Evolutionary conservation across 1,140 invertebrate species (phyloP).

Genomic region (Macrostomum lignano): DNA sequence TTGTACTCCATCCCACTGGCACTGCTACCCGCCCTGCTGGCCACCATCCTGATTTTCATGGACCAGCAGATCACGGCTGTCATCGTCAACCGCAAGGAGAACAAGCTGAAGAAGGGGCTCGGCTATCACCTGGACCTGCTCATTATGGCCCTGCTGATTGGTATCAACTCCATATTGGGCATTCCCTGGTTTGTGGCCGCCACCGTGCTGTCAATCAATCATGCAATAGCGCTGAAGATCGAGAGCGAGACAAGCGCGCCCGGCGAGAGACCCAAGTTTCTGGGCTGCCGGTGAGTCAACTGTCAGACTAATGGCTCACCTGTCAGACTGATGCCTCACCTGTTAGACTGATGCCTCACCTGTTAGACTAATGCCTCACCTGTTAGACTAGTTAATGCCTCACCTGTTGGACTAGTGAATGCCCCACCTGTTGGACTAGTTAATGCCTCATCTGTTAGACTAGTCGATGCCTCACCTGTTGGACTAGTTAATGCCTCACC

Average conservation of each 20-base stretch:
- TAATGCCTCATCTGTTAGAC: too few relatives aligned
- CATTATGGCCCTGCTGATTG: conserved; percentile 55
- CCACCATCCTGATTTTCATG: conserved; percentile 26
- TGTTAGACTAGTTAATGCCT: too few relatives aligned
- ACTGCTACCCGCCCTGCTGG: conserved; percentile 10
- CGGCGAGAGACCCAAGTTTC: conserved; percentile 83
- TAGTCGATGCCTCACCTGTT: too few relatives aligned
- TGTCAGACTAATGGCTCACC: too few relatives aligned
- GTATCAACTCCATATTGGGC: conserved; percentile 66
- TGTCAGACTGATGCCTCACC: too few relatives aligned
- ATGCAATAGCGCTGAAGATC: conserved; percentile 79
- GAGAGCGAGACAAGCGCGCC: conserved; percentile 85
- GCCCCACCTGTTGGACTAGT: too few relatives aligned
- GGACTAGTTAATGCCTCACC: too few relatives aligned
- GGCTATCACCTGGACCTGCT: conserved; percentile 90
- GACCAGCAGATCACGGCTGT: conserved; percentile 28
- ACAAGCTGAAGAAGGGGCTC: conserved; percentile 37
- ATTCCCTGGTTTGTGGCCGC: conserved; percentile 85
- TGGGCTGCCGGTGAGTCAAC: conserved; percentile 44
- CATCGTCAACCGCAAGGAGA: conserved; percentile 29
- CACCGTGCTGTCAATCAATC: conserved; percentile 86
- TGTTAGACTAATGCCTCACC: too few relatives aligned
- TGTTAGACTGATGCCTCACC: too few relatives aligned
- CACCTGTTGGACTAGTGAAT: too few relatives aligned
- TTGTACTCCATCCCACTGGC: conserved; percentile 3